Percentiles rank a stretch among this genome's conserved stretches.
Evolutionary conservation across 1,140 invertebrate genomes (phyloP).

Genomic region (Bombus balteatus): DNA sequence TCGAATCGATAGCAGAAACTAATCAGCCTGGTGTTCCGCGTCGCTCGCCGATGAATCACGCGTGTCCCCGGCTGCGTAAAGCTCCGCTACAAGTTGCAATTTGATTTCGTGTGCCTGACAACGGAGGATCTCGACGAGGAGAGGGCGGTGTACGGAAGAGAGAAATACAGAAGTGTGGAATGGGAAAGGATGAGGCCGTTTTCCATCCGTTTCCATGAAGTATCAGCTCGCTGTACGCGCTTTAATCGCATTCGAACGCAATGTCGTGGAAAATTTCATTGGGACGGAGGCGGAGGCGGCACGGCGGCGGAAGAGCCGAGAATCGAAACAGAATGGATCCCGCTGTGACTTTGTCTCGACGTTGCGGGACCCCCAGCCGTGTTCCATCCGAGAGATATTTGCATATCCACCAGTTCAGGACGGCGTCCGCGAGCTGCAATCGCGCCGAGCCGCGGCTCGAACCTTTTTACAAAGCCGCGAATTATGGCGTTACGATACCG

Average conservation of each 20-base stretch:
- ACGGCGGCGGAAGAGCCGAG: conserved; percentile 20
- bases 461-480: conserved; percentile 62
- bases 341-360: conserved; percentile 81
- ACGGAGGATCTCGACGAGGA: background rate
- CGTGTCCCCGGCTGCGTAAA: conserved; percentile 43
- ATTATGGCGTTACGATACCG: conserved; percentile 58
- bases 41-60: conserved; percentile 73
- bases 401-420: conserved; percentile 71
- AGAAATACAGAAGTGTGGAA: background rate
- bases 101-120: conserved; percentile 75
- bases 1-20: conserved; percentile 64
- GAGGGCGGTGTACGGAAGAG: conserved; percentile 13
- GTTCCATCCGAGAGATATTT: conserved; percentile 68
- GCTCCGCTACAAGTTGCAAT: conserved; percentile 77
- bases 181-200: conserved; percentile 47
- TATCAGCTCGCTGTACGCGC: conserved; percentile 74
- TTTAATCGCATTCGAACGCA: conserved; percentile 83
- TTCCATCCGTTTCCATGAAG: conserved; percentile 72
- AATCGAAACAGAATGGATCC: conserved; percentile 68
- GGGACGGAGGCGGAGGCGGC: conserved; percentile 63
- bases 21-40: conserved; percentile 74
- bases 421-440: conserved; percentile 67
- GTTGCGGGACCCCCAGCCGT: conserved; percentile 72
- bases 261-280: conserved; percentile 84
- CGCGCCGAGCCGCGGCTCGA: conserved; percentile 47